phyloP scores from a whole-genome alignment of 1,140 invertebrate genomes.

The Polypedilum vanderplanki region DNA sequence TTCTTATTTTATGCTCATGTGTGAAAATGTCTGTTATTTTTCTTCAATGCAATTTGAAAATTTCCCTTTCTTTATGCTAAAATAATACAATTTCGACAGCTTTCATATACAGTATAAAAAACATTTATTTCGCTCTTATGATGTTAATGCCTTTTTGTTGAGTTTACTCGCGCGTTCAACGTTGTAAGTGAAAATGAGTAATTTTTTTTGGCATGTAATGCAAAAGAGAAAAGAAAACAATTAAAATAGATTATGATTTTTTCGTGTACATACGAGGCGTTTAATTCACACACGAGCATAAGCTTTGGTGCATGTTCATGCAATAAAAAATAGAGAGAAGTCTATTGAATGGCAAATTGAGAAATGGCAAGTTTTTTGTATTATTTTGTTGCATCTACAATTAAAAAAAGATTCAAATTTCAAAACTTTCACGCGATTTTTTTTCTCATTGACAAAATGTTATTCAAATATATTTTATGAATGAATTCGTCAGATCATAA shows the following conservation, averaged over 20 bases:
- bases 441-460: too few relatives aligned
- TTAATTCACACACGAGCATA: neutral
- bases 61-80: constrained; percentile 1
- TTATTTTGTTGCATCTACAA: neutral
- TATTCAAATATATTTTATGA: too few relatives aligned
- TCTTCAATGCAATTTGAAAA: neutral
- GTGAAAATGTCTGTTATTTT: neutral
- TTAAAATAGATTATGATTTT: constrained; percentile 7
- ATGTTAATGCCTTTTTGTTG: constrained; percentile 3
- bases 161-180: neutral
- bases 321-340: too few relatives aligned
- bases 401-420: neutral
- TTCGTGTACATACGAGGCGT: neutral
- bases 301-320: neutral
- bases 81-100: neutral
- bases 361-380: neutral
- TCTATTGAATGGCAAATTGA: too few relatives aligned
- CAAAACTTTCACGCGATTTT: too few relatives aligned
- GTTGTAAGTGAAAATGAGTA: neutral
- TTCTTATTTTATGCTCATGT: neutral
- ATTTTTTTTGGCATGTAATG: neutral
- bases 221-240: neutral
- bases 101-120: neutral
- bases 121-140: neutral
- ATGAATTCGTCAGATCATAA: too few relatives aligned